A percentile compares a stretch with the other conserved stretches of the same genome.
These are phyloP conservation scores for Macropus fuliginosus DNA, from an alignment of 2,797 vertebrate genomes.

Conservation along the genomic window DNA sequence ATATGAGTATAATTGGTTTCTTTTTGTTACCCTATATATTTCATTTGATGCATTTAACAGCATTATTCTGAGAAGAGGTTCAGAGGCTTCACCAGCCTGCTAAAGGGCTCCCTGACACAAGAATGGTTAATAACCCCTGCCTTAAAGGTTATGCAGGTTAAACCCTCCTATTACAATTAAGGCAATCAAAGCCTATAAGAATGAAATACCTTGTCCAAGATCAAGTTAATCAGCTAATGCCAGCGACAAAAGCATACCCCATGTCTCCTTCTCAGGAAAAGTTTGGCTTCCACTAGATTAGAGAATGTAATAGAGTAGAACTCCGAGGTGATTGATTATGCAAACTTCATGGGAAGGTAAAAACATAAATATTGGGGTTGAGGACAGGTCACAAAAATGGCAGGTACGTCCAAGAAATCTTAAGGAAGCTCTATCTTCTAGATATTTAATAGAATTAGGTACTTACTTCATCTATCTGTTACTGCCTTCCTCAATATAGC, in stretches of 20 bases:
- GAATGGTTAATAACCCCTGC: neutral
- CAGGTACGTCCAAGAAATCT: accelerated
- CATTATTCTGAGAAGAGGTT: neutral
- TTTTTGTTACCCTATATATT: neutral
- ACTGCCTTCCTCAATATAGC: neutral
- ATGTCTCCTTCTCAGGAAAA: neutral
- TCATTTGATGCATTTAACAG: neutral
- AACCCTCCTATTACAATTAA: neutral
- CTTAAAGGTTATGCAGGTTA: neutral
- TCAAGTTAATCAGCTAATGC: neutral
- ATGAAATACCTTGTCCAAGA: neutral
- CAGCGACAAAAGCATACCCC: neutral
- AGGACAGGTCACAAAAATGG: neutral
- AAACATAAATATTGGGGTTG: neutral
- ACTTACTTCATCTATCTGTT: neutral
- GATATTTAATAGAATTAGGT: neutral
- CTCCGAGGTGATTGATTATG: neutral
- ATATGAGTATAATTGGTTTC: neutral
- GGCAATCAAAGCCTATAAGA: neutral
- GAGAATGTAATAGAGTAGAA: neutral
- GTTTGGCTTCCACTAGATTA: neutral
- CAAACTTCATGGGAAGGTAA: neutral
- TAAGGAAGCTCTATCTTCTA: neutral
- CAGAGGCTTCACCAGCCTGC: neutral
- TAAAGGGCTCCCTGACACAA: neutral